These are phyloP conservation scores for Phortica variegata DNA, from an alignment of 1,140 invertebrate species.

Conservation along the genomic window DNA sequence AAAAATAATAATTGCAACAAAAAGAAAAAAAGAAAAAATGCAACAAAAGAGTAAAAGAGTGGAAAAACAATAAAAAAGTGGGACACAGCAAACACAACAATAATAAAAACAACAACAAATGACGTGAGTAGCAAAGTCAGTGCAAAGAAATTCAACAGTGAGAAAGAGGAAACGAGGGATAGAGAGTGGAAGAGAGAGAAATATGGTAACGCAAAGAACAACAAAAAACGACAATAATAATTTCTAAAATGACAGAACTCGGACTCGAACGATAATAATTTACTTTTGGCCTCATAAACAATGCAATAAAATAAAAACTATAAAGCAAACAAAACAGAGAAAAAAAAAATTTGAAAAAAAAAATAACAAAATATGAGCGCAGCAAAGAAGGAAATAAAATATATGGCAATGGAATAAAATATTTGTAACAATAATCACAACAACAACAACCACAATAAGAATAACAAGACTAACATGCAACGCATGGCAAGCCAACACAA, in stretches of 20 bases:
- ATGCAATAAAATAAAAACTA: slow-evolving; percentile 46
- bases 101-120: slow-evolving; percentile 30
- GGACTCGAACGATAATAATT: slow-evolving; percentile 43
- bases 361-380: not conserved
- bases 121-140: slow-evolving; percentile 41
- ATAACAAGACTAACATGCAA: no score
- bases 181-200: slow-evolving; percentile 19
- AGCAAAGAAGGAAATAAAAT: slow-evolving; percentile 36
- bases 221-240: not conserved
- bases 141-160: slow-evolving; percentile 23
- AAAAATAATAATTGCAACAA: slow-evolving; percentile 5
- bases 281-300: slow-evolving; percentile 51
- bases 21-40: slow-evolving; percentile 31
- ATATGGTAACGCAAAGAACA: slow-evolving; percentile 16
- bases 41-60: slow-evolving; percentile 21
- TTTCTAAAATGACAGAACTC: slow-evolving; percentile 10
- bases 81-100: slow-evolving; percentile 8
- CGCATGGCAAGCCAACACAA: not conserved
- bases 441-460: not conserved
- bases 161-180: slow-evolving; percentile 1
- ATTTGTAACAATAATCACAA: slow-evolving; percentile 52
- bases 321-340: slow-evolving; percentile 25
- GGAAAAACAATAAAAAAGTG: slow-evolving; percentile 18
- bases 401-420: slow-evolving; percentile 54
- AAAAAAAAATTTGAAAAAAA: slow-evolving; percentile 4